Base-by-base conservation (phyloP, 2,113 vertebrate species). In the Calypte anna region DNA sequence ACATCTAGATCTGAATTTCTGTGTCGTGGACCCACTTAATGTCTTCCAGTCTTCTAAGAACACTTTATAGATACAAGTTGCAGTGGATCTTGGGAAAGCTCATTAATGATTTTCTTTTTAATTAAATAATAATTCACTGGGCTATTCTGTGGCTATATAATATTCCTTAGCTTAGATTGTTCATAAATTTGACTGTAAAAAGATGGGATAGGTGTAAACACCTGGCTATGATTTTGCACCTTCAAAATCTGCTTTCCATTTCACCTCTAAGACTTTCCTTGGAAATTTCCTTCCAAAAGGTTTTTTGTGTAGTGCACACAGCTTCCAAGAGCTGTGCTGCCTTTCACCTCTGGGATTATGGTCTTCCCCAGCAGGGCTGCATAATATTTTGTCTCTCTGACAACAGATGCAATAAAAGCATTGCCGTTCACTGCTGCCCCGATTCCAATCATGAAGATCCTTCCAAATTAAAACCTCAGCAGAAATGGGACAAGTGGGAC, bases 381-480 rank as follows among this genome's bases (percentile, higher is more conserved):
- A 40, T n/a, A 94, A 69, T 82, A 73, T 94, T 90, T 77, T 83
- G 90, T 92, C 69, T 90, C 90, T 95, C 69, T 90, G 92, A 94
- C 90, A 94, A 94, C 90, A 81, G 70, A 68, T 33, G 43, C 59
- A 81, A 33, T 55, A 44, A 80, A 90, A 87, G 38, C 59, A 50
- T 53, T 27, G 48, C 58, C 63, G 33, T 33, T 51, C 14, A 16
- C 86, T 76, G 77, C 86, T 40, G 66, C 40, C 68, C 75, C 22
- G 30, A 12, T 36, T 66, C 70, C 10, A 2, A 31, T 40, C 59
- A 18, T 7, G 38, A 82, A 87, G 59, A 28, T 63, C 75, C 58
- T 59, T 64, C 63, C 31, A 33, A 62, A 74, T 24, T 5, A 58
- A 77, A 46, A n/a, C n/a, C 44, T 86, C 67, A 31, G 46, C 44